These are phyloP conservation scores for Parauchenoglanis ngamensis DNA, from an alignment of 2,797 vertebrate genomes.

Conservation along the genomic window DNA sequence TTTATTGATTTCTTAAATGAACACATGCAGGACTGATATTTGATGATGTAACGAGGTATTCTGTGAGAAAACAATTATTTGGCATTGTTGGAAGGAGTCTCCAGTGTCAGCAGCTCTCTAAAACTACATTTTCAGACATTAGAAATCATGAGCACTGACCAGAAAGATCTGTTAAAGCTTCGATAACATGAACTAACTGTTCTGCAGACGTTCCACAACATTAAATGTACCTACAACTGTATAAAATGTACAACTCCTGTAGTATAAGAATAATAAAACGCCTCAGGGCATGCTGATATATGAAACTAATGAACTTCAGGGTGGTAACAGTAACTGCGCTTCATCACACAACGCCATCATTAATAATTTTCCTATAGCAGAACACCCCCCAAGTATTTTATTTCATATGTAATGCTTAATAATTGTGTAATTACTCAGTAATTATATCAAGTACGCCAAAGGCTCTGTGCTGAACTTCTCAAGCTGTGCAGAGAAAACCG, in stretches of 20 bases:
- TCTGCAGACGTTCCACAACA: neutral
- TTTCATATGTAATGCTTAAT: neutral
- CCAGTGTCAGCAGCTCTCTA: neutral
- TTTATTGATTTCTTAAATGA: slow-evolving; percentile 17
- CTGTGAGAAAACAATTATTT: neutral
- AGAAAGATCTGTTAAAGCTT: neutral
- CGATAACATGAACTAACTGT: neutral
- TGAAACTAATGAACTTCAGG: neutral
- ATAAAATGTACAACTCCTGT: neutral
- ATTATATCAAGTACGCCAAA: neutral
- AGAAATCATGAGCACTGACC: neutral
- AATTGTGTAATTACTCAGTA: neutral
- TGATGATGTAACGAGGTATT: neutral
- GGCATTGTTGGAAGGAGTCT: neutral
- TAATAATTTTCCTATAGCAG: neutral
- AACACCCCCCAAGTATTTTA: neutral
- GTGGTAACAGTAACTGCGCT: neutral
- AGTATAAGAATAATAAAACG: neutral
- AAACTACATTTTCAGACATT: neutral
- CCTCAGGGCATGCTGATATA: neutral
- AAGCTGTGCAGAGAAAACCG: slow-evolving; percentile 5
- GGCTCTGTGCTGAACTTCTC: neutral
- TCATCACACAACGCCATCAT: neutral
- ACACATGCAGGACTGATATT: neutral
- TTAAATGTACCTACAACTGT: neutral